A percentile compares a stretch with the other conserved stretches of the same genome.
phyloP scores from a whole-genome alignment of 2,888 invertebrate species.

The Drosophila subquinaria region DNA sequence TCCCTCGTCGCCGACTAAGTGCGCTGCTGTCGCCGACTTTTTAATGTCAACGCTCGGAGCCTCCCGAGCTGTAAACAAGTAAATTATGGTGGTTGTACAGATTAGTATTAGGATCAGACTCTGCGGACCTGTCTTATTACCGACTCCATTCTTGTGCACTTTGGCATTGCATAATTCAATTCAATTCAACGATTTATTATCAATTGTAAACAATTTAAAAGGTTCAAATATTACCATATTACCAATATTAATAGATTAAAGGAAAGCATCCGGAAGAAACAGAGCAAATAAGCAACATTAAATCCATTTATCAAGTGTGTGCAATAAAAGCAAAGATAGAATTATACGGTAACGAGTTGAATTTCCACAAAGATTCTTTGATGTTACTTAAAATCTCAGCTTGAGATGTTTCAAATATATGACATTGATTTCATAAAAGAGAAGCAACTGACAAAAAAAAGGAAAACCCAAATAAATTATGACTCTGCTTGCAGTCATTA shows the following conservation, averaged over 20 bases:
- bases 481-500: too few relatives aligned
- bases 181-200: constrained; percentile 1
- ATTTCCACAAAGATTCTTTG: not conserved
- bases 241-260: constrained; percentile 20
- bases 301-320: not conserved
- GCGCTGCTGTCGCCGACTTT: constrained; percentile 88
- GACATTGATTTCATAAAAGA: too few relatives aligned
- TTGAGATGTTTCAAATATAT: too few relatives aligned
- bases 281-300: constrained; percentile 41
- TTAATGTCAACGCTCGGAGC: constrained; percentile 90
- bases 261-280: constrained; percentile 49
- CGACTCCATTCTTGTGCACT: constrained; percentile 85
- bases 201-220: constrained; percentile 4
- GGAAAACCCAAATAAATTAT: too few relatives aligned
- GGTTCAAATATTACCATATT: constrained; percentile 11
- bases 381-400: too few relatives aligned
- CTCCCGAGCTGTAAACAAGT: constrained; percentile 90
- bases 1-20: constrained; percentile 89
- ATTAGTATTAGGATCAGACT: constrained; percentile 83
- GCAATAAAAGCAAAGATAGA: not conserved
- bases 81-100: constrained; percentile 85
- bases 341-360: not conserved
- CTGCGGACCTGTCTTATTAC: constrained; percentile 85
- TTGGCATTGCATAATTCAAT: constrained; percentile 55
- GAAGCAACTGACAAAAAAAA: too few relatives aligned